Evolutionary conservation across 1,140 invertebrate species (phyloP), one percentile per base, ranked within the genome.

Genomic region (Aphelenchoides fujianensis): DNA sequence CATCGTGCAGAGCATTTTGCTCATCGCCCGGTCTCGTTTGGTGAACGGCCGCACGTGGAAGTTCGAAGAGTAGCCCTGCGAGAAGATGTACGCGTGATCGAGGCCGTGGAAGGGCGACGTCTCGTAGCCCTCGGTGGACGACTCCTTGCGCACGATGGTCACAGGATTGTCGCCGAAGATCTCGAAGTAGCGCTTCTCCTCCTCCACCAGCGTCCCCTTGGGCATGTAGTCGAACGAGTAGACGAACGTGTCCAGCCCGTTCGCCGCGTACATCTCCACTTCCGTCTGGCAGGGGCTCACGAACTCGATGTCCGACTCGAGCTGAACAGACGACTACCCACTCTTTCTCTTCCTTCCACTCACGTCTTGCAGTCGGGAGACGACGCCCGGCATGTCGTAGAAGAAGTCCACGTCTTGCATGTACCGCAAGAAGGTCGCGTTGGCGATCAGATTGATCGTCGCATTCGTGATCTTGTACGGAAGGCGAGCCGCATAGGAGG

Each of bases 221-320:
- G 82, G 83, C 19, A 83, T 54, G 66, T 80, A 84, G 67, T 83
- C 83, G 41, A 83, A 83, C 9, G 83, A 84, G 64, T 83, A 83
- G 16, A 67, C 74, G 62, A 75, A 81, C 2, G 78, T 79, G n/a
- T 79, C 73, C 1, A 78, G 41, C 19, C 73, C 78, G 31, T 74
- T 79, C 30, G 53, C 69, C 16, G 69, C 73, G 37, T 76, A 76
- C 37, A 74, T 75, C 41, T 76, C 71, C 57, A 82, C 70, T 74
- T 83, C 82, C 30, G 52, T 66, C 64, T 83, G 82, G 54, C 81
- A 84, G 9, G 82, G 82, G 53, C 83, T 61, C 23, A 83, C 79
- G 55, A 83, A 83, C 66, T 83, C 82, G 37, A 83, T 81, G 35
- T 83, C 82, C 9, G 82, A 77, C 72, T 83, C 82, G 7, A 83